Percentiles rank a stretch among this genome's conserved stretches.
These are phyloP conservation scores for Hemicrepidius hirtus DNA, from an alignment of 2,888 invertebrate genomes.

Conservation along the genomic window DNA sequence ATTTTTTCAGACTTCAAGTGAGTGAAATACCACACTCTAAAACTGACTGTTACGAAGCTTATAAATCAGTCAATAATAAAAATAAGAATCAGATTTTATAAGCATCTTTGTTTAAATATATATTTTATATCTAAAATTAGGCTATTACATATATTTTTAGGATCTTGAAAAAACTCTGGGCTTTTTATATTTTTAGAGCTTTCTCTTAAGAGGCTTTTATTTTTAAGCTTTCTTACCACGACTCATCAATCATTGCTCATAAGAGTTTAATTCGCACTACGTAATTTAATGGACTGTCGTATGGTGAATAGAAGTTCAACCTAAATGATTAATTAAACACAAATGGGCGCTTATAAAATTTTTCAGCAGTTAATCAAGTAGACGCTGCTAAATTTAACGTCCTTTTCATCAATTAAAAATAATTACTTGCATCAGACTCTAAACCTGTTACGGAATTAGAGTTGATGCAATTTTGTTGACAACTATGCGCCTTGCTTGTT, in stretches of 20 bases:
- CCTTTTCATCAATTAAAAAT: slow-evolving; percentile 23
- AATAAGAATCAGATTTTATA: too few relatives aligned
- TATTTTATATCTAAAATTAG: too few relatives aligned
- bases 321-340: slow-evolving; percentile 13
- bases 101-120: too few relatives aligned
- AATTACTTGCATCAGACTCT: slow-evolving; percentile 15
- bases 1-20: not conserved
- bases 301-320: not conserved
- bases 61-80: too few relatives aligned
- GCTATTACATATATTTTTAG: too few relatives aligned
- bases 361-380: slow-evolving; percentile 15
- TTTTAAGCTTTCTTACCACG: not conserved
- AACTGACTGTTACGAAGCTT: too few relatives aligned
- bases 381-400: slow-evolving; percentile 1
- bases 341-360: not conserved
- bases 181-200: too few relatives aligned
- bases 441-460: slow-evolving; percentile 19
- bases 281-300: slow-evolving; percentile 12
- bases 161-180: too few relatives aligned
- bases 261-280: slow-evolving; percentile 5
- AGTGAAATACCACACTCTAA: not conserved
- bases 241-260: not conserved
- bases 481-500: not conserved
- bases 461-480: slow-evolving; percentile 15
- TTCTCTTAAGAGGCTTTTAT: not conserved